A percentile compares a stretch with the other conserved stretches of the same genome.
These are phyloP conservation scores for Pardosa pseudoannulata DNA, from an alignment of 2,888 invertebrate species.

Conservation along the genomic window DNA sequence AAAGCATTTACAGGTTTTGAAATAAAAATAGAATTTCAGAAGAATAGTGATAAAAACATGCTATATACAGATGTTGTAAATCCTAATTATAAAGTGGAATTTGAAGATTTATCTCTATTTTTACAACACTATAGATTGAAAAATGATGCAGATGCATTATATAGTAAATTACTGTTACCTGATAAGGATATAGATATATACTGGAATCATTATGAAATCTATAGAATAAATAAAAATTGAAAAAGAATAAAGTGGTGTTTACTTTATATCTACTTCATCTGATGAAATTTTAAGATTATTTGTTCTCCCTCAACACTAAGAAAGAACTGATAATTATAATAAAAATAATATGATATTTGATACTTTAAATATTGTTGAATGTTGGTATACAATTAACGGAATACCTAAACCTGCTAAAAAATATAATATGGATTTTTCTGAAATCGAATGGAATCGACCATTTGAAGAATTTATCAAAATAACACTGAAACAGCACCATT, in stretches of 20 bases:
- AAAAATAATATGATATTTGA: slow-evolving; percentile 18
- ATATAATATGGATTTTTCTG: no score
- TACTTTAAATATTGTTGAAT: not conserved
- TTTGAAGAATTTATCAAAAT: no score
- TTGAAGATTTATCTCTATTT: not conserved
- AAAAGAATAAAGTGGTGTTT: not conserved
- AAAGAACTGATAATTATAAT: not conserved
- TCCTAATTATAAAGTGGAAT: not conserved
- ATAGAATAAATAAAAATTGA: not conserved
- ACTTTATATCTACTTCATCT: not conserved
- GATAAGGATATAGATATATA: not conserved
- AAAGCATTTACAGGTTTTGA: not conserved
- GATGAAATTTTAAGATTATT: slow-evolving; percentile 20
- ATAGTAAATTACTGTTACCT: not conserved
- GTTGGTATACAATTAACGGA: not conserved
- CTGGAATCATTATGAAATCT: slow-evolving; percentile 9
- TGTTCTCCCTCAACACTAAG: not conserved
- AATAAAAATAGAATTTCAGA: not conserved
- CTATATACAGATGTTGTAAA: not conserved
- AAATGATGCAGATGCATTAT: not conserved
- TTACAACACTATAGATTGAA: not conserved
- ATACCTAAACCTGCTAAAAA: no score
- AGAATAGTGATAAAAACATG: slow-evolving; percentile 7
- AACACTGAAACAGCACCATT: no score
- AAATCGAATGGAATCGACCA: no score